Evolutionary conservation across 2,113 vertebrate species (phyloP).

Genomic region (Drymodes brunneopygia): DNA sequence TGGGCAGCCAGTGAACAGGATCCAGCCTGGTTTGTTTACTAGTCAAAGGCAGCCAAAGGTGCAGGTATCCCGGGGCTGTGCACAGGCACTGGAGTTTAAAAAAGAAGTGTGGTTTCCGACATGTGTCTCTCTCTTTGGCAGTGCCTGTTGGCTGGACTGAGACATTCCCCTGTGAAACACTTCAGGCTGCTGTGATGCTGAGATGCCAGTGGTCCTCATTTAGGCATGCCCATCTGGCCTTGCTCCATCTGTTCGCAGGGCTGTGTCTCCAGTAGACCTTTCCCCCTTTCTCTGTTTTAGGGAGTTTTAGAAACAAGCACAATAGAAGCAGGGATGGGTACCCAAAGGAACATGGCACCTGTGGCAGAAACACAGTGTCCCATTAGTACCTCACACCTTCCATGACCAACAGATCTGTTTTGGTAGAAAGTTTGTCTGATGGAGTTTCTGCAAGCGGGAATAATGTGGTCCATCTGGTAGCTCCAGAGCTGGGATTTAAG

Average conservation of each 20-base stretch:
- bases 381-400: background rate
- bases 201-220: background rate
- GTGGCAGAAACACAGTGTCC: background rate
- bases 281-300: background rate
- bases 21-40: background rate
- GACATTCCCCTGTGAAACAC: background rate
- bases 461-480: slow-evolving; percentile 23
- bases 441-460: background rate
- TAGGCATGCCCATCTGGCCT: background rate
- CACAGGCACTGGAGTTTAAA: background rate
- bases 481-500: slow-evolving; percentile 9
- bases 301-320: background rate
- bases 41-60: background rate
- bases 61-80: background rate
- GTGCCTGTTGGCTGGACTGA: background rate
- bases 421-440: background rate
- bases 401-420: background rate
- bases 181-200: background rate
- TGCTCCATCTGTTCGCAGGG: background rate
- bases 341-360: background rate
- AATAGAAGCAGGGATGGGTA: background rate
- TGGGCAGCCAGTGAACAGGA: background rate
- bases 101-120: slow-evolving; percentile 30
- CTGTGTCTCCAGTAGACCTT: background rate
- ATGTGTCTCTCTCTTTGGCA: background rate